These are phyloP conservation scores for Melieria picta DNA, from an alignment of 2,888 invertebrate species.

Conservation along the genomic window DNA sequence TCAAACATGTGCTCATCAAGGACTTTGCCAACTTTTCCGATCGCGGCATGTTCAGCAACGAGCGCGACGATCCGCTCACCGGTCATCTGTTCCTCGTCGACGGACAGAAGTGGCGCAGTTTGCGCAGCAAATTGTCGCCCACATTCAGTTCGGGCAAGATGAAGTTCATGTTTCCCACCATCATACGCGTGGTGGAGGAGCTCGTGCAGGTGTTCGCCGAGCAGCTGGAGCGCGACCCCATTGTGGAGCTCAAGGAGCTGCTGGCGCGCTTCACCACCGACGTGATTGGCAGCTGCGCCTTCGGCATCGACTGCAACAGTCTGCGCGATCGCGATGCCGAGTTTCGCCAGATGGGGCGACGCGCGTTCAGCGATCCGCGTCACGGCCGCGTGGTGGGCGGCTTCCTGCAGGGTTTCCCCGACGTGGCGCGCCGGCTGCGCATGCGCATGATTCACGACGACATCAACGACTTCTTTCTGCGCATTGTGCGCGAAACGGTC, in stretches of 20 bases:
- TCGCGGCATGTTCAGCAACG: conserved; percentile 58
- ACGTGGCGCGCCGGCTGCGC: conserved; percentile 48
- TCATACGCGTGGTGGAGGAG: conserved; percentile 47
- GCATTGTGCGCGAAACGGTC: conserved; percentile 50
- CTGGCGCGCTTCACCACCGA: conserved; percentile 67
- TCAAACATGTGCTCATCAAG: conserved; percentile 56
- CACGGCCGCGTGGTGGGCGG: conserved; percentile 34
- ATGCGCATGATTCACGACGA: conserved; percentile 48
- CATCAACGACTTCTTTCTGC: conserved; percentile 66
- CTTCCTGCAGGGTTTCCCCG: conserved; percentile 45
- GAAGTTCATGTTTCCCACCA: conserved; percentile 58
- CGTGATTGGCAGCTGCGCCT: conserved; percentile 67
- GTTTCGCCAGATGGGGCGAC: conserved; percentile 57
- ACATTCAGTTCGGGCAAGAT: conserved; percentile 61
- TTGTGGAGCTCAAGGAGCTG: conserved; percentile 66
- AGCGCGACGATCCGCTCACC: conserved; percentile 61
- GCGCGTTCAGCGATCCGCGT: conserved; percentile 45
- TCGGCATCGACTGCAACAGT: conserved; percentile 67
- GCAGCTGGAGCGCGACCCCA: conserved; percentile 30
- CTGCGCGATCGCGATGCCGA: conserved; percentile 62
- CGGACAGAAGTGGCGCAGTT: conserved; percentile 60
- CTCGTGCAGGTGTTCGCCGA: conserved; percentile 43
- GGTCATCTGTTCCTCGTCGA: conserved; percentile 63
- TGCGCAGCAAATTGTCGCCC: conserved; percentile 60
- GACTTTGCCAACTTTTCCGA: conserved; percentile 60